A percentile compares a stretch with the other conserved stretches of the same genome.
Evolutionary conservation across 2,888 invertebrate genomes (phyloP).

Genomic region (Ethmia dodecea): DNA sequence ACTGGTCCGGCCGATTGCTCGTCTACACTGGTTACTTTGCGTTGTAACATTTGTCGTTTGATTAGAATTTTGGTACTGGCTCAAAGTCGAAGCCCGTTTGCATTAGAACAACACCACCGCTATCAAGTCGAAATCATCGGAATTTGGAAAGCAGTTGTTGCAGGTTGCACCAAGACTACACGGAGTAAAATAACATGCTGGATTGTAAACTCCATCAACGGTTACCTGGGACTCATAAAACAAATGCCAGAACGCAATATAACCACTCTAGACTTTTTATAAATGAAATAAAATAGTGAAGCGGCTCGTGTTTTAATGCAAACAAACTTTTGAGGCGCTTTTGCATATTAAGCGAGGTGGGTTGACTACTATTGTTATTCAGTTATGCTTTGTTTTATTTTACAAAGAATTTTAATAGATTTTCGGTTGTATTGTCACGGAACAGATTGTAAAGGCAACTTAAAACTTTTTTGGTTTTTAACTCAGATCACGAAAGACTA

Average conservation of each 20-base stretch:
- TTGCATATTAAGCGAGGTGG: slow-evolving; percentile 79
- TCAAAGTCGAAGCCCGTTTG: slow-evolving; percentile 68
- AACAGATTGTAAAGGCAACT: slow-evolving; percentile 29
- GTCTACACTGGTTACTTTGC: slow-evolving; percentile 75
- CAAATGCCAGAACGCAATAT: slow-evolving; percentile 77
- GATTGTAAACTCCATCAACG: slow-evolving; percentile 49
- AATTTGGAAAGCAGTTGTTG: slow-evolving; percentile 22
- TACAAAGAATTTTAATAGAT: slow-evolving; percentile 25
- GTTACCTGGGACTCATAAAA: slow-evolving; percentile 51
- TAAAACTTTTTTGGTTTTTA: slow-evolving; percentile 35
- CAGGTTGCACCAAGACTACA: slow-evolving; percentile 56
- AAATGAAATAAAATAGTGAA: slow-evolving; percentile 76
- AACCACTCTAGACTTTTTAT: slow-evolving; percentile 73
- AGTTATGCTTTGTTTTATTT: slow-evolving; percentile 73
- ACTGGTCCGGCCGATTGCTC: slow-evolving; percentile 63
- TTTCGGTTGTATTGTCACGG: slow-evolving; percentile 5
- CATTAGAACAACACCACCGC: slow-evolving; percentile 73
- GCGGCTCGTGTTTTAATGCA: slow-evolving; percentile 78
- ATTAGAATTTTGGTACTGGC: slow-evolving; percentile 37
- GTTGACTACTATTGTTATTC: slow-evolving; percentile 73
- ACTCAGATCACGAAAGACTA: slow-evolving; percentile 64
- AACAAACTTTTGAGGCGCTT: slow-evolving; percentile 78
- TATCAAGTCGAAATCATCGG: slow-evolving; percentile 25
- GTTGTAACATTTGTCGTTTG: slow-evolving; percentile 65
- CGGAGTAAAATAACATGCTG: slow-evolving; percentile 49